Conservation (phyloP, 2,888 invertebrate genomes). For the Drosophila tripunctata region DNA sequence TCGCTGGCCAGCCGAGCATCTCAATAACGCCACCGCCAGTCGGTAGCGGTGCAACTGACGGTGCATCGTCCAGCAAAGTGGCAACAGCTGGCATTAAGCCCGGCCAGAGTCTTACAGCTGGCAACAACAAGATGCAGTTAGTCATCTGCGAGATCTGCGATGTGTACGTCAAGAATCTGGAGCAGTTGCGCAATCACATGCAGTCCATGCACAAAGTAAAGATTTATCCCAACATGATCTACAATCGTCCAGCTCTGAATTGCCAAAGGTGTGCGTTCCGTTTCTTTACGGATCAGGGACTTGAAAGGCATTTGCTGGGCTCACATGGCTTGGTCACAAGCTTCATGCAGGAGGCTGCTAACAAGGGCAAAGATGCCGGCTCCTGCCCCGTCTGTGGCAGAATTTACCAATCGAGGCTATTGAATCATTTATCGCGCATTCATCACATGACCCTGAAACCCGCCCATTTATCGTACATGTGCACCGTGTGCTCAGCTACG, state of each 20-base stretch:
- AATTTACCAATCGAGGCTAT: slow-evolving; percentile 96
- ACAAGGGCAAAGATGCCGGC: slow-evolving; percentile 96
- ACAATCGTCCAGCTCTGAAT: slow-evolving; percentile 96
- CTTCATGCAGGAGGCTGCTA: slow-evolving; percentile 97
- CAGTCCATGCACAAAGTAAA: slow-evolving; percentile 99
- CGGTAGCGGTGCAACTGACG: slow-evolving; percentile 78
- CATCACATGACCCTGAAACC: slow-evolving; percentile 96
- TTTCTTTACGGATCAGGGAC: slow-evolving; percentile 98
- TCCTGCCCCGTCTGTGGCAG: slow-evolving; percentile 97
- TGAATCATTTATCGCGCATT: slow-evolving; percentile 96
- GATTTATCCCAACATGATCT: slow-evolving; percentile 98
- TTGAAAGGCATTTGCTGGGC: slow-evolving; percentile 96
- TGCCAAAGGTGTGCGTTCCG: slow-evolving; percentile 98
- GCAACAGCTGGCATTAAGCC: slow-evolving; percentile 85
- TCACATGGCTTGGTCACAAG: slow-evolving; percentile 97
- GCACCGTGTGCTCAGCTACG: slow-evolving; percentile 97
- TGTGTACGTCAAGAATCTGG: slow-evolving; percentile 97
- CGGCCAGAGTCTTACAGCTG: slow-evolving; percentile 81
- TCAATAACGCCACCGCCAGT: slow-evolving; percentile 94
- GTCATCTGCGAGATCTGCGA: slow-evolving; percentile 99
- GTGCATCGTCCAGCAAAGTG: slow-evolving; percentile 83
- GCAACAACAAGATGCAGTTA: slow-evolving; percentile 90
- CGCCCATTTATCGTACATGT: slow-evolving; percentile 96
- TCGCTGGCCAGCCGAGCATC: slow-evolving; percentile 90
- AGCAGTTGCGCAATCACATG: slow-evolving; percentile 97